Percentiles rank a stretch among this genome's conserved stretches.
These are phyloP conservation scores for Drosophila pallidifrons DNA, from an alignment of 1,140 invertebrate genomes.

Conservation along the genomic window DNA sequence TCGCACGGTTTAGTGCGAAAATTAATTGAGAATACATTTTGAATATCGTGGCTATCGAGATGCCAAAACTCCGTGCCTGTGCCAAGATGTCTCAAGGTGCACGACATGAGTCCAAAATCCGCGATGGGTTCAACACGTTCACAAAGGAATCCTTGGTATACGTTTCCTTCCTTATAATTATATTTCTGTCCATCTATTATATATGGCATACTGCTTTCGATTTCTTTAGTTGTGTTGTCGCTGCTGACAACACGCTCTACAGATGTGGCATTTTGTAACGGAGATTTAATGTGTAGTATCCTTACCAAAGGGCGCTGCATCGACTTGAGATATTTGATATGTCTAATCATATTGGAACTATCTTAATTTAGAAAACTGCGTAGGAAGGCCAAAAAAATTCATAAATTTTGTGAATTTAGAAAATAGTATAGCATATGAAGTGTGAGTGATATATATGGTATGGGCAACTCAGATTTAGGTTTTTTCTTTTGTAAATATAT, in stretches of 20 bases:
- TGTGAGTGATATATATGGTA: too few species aligned
- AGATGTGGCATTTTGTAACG: slow-evolving; percentile 5
- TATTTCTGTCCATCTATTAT: slow-evolving; percentile 38
- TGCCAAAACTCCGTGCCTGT: slow-evolving; percentile 95
- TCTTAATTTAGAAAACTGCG: too few species aligned
- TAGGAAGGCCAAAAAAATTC: too few species aligned
- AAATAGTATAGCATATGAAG: too few species aligned
- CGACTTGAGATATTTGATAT: too few species aligned
- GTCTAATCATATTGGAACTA: too few species aligned
- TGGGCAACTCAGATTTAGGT: too few species aligned
- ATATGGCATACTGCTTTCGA: neutral
- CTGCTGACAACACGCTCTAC: neutral
- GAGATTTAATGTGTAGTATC: neutral
- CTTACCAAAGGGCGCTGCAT: neutral
- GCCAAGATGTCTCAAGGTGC: slow-evolving; percentile 90
- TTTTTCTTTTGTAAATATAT: too few species aligned
- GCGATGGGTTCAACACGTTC: slow-evolving; percentile 86
- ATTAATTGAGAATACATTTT: slow-evolving; percentile 95
- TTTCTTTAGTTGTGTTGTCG: neutral
- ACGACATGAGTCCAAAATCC: slow-evolving; percentile 91
- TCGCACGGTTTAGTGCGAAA: slow-evolving; percentile 95
- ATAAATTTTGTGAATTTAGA: too few species aligned
- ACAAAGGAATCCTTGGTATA: slow-evolving; percentile 88
- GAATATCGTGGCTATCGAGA: slow-evolving; percentile 93
- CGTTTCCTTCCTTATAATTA: slow-evolving; percentile 86